Conservation (phyloP, 2,888 invertebrate genomes). For the Eurytoma californica region DNA sequence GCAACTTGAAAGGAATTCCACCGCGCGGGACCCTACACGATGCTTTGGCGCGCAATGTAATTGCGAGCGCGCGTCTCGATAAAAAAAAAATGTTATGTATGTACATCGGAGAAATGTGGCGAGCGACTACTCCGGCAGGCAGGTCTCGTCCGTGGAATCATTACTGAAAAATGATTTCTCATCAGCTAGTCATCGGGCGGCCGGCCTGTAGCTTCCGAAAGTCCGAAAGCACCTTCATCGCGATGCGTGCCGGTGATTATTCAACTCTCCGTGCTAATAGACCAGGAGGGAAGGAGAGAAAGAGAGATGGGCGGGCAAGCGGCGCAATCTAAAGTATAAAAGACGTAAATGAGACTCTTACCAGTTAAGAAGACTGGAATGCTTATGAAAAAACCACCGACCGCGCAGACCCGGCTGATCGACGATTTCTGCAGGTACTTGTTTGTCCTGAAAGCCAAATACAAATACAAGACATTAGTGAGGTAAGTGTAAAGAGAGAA, state of each 20-base stretch:
- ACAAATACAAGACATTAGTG: constrained; percentile 42
- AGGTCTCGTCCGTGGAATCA: not conserved
- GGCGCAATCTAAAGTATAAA: not conserved
- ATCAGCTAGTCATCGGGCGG: constrained; percentile 24
- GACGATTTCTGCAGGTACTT: constrained; percentile 95
- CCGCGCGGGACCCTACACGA: not conserved
- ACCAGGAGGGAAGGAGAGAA: not conserved
- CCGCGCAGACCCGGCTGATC: constrained; percentile 91
- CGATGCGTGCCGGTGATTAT: not conserved
- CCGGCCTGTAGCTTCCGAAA: not conserved
- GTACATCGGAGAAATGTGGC: not conserved
- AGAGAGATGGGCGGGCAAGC: not conserved
- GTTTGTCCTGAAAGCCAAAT: constrained; percentile 84
- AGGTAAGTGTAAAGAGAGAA: not conserved
- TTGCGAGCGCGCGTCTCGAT: not conserved
- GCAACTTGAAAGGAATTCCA: constrained; percentile 42
- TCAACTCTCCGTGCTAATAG: not conserved
- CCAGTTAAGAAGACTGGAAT: constrained; percentile 95
- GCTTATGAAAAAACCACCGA: constrained; percentile 95
- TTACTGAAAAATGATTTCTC: not conserved
- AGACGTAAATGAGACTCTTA: constrained; percentile 70
- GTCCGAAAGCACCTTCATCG: not conserved
- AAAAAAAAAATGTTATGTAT: not conserved
- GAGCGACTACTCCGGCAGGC: not conserved
- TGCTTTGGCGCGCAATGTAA: no score